Percentiles rank a stretch among this genome's conserved stretches.
Conservation (phyloP, 2,113 vertebrate species). For the Mionectes macconnelli region DNA sequence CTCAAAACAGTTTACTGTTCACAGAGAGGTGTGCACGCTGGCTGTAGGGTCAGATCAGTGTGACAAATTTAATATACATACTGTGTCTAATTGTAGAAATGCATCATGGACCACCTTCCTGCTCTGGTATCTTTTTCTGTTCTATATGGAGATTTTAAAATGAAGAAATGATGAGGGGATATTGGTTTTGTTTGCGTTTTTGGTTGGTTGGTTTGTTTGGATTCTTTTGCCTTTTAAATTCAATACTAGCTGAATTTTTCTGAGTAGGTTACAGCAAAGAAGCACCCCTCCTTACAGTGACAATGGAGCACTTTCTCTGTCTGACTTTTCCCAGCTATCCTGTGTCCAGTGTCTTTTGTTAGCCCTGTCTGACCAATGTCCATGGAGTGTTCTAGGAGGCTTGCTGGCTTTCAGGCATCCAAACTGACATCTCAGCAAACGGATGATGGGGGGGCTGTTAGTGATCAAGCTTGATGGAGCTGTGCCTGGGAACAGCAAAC, state of each 20-base stretch:
- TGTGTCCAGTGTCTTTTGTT: background rate
- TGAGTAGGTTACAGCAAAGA: background rate
- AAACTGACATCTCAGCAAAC: background rate
- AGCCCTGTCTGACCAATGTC: background rate
- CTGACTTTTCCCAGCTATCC: background rate
- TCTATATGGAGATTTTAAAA: background rate
- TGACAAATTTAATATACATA: background rate
- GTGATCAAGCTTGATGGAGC: background rate
- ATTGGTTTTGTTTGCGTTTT: background rate
- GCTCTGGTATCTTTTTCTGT: background rate
- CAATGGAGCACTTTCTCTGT: background rate
- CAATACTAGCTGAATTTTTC: background rate
- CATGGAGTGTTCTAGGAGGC: fast-evolving
- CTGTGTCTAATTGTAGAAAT: background rate
- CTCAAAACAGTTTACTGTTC: background rate
- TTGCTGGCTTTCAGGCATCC: background rate
- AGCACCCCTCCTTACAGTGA: background rate
- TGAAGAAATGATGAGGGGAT: background rate
- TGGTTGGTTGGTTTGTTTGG: background rate
- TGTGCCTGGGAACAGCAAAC: background rate
- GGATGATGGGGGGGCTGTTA: background rate
- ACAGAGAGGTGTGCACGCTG: background rate
- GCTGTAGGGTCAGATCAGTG: background rate
- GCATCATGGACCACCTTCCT: background rate
- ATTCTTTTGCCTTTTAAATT: background rate